Conservation (phyloP, 37 sponge, comb jelly and placozoan genomes). For the Amphimedon queenslandica region DNA sequence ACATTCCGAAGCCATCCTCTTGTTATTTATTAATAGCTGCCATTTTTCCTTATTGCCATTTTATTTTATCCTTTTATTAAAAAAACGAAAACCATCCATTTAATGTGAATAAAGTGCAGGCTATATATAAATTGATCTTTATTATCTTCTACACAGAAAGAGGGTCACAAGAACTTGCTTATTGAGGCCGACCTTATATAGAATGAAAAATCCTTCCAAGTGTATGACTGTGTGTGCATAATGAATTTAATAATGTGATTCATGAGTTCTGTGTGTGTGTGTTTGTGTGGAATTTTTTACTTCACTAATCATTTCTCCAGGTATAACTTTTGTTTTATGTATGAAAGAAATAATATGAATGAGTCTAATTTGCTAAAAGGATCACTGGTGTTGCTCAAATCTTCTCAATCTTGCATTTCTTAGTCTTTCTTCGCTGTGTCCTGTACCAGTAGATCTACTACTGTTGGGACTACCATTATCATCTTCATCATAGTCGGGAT, state of each 20-base stretch:
- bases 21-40: too few relatives aligned
- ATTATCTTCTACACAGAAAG: neutral
- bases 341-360: neutral
- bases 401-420: slow-evolving; percentile 41
- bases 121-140: too few relatives aligned
- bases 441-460: too few relatives aligned
- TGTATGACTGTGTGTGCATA: neutral
- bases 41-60: too few relatives aligned
- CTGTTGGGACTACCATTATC: neutral
- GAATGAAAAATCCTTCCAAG: neutral
- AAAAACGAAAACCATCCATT: too few relatives aligned
- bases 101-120: too few relatives aligned
- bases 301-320: too few relatives aligned
- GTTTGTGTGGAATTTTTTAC: too few relatives aligned
- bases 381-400: neutral
- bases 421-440: neutral
- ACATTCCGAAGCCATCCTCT: too few relatives aligned
- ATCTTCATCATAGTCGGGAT: slow-evolving; percentile 31
- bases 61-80: neutral
- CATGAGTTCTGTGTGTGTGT: neutral
- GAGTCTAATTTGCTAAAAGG: neutral
- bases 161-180: neutral
- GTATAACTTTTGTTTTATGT: neutral
- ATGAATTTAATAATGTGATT: neutral
- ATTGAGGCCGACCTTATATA: neutral